These are phyloP conservation scores for Sinopyrophorus schimmeli DNA, from an alignment of 2,888 invertebrate genomes.

Conservation along the genomic window DNA sequence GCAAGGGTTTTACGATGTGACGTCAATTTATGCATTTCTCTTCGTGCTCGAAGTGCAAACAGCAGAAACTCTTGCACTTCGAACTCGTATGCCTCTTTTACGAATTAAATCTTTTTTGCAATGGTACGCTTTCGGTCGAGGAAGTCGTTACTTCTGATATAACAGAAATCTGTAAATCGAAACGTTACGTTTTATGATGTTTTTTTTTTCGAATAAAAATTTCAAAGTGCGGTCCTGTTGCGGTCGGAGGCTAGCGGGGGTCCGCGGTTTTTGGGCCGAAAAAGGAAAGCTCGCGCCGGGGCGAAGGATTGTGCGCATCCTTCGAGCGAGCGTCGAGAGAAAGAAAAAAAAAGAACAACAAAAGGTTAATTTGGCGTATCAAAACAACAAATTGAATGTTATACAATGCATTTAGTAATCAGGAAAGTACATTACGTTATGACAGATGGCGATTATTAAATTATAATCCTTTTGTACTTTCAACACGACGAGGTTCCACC, in stretches of 20 bases:
- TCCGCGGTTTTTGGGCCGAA: too few relatives aligned
- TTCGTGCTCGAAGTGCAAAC: constrained; percentile 49
- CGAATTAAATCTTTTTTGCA: too few relatives aligned
- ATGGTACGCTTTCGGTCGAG: constrained; percentile 21
- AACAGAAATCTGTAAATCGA: too few relatives aligned
- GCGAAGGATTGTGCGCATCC: too few relatives aligned
- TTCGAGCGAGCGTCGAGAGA: too few relatives aligned
- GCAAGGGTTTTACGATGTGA: constrained; percentile 49
- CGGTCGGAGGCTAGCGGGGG: too few relatives aligned
- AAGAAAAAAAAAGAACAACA: constrained; percentile 13
- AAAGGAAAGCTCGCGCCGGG: too few relatives aligned
- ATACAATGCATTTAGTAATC: constrained; percentile 20
- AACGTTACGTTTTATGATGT: too few relatives aligned
- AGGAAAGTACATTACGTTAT: constrained; percentile 12
- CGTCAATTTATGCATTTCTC: constrained; percentile 48
- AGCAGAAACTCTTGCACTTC: constrained; percentile 29
- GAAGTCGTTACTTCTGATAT: constrained; percentile 21
- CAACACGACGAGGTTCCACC: constrained; percentile 14
- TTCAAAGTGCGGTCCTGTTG: too few relatives aligned
- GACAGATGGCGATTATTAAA: constrained; percentile 17
- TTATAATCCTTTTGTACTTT: constrained; percentile 23
- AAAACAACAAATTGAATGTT: constrained; percentile 18
- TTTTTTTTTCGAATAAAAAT: too few relatives aligned
- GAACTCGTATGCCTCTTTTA: too few relatives aligned
- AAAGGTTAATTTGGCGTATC: constrained; percentile 22